Evolutionary conservation across 64 coral and sea anemone genomes (phyloP), one percentile per base, ranked within the genome.

Genomic region (Porites lutea): DNA sequence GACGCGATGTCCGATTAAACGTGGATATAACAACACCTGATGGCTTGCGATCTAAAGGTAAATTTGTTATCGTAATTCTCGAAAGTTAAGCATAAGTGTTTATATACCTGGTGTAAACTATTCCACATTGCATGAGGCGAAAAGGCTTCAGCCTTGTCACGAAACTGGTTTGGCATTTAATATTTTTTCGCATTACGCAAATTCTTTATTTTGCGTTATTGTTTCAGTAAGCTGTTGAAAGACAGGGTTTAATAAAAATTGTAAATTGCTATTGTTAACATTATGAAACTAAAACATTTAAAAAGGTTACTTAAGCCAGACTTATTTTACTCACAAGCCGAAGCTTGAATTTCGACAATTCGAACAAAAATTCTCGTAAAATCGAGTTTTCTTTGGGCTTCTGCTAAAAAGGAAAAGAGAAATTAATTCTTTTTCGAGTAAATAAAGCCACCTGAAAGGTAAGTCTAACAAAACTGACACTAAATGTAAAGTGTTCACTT

Each of bases 31-130:
- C 45, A 67, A 68, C 48, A 68, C 46, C 81, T 9, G 61, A 69
- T 52, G 46, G 51, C 7, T 84, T 48, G 0, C 46, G 63, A 84
- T 23, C 81, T 50, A 22, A 46, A 84, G 81, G 81, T 84, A 52
- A 47, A 37, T 37, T 37, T 57, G 54, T 68, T 84, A 49, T 19
- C n/a, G 2, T 63, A 15, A 51, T 46, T 51, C 9, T 52, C 52
- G 44, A n/a, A 9, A 16, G 5, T 80, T 2, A 59, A 13, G 46
- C 43, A 4, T 5, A 59, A 22, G 19, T 58, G 2, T 6, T 8
- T 59, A 10, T 20, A 79, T n/a, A n/a, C 13, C 5, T 4, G 58
- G 58, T 59, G 3, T 5, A n/a, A 22, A 21, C 3, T 48, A 74
- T 74, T 74, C 49, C 45, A 74, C 16, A 48, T 48, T 46, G 72